phyloP scores from a whole-genome alignment of 2,113 vertebrate species.

The Mesitornis unicolor region DNA sequence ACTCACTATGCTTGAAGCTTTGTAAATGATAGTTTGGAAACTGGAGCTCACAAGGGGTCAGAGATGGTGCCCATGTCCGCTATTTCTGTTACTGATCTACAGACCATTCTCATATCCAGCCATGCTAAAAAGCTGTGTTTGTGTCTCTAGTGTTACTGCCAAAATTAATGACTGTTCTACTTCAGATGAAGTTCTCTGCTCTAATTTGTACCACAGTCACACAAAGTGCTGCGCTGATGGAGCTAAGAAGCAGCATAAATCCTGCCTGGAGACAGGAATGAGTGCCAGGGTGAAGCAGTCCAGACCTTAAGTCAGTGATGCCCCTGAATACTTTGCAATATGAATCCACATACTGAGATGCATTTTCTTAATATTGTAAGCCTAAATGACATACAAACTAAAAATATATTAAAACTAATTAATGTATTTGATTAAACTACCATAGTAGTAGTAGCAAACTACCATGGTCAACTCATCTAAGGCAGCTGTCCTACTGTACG shows the following conservation, averaged over 20 bases:
- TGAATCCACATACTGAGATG: not conserved
- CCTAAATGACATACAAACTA: not conserved
- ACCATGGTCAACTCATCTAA: not conserved
- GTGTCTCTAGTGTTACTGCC: not conserved
- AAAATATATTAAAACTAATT: not conserved
- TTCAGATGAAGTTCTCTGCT: not conserved
- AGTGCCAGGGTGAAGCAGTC: not conserved
- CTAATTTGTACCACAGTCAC: not conserved
- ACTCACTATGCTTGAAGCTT: not conserved
- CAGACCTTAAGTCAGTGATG: not conserved
- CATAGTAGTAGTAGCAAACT: no score
- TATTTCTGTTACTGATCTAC: not conserved
- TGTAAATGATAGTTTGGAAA: not conserved
- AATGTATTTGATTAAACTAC: not conserved
- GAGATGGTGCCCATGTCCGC: not conserved
- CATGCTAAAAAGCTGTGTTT: not conserved
- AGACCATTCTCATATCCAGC: not conserved
- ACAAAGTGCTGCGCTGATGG: not conserved
- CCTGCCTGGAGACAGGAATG: not conserved
- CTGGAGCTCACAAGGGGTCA: not conserved
- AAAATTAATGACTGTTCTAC: not conserved
- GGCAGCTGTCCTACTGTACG: not conserved
- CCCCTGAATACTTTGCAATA: not conserved
- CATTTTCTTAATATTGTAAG: not conserved
- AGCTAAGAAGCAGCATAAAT: not conserved